A percentile compares a stretch with the other conserved stretches of the same genome.
phyloP scores from a whole-genome alignment of 2,113 vertebrate genomes.

The Bungarus multicinctus region DNA sequence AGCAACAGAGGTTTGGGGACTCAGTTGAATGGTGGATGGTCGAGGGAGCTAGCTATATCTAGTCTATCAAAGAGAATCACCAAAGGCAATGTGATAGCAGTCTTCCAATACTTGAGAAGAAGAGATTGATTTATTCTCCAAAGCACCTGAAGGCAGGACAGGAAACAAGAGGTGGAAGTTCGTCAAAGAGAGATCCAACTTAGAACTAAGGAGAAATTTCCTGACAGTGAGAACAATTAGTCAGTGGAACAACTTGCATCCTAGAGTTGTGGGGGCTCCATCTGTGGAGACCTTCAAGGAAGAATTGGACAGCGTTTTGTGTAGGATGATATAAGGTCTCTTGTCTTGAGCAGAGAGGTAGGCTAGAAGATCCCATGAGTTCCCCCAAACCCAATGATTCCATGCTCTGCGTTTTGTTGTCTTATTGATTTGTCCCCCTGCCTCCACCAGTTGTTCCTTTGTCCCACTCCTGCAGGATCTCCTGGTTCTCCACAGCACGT shows the following conservation, averaged over 20 bases:
- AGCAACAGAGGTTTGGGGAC: neutral
- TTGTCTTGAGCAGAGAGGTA: neutral
- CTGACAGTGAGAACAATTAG: neutral
- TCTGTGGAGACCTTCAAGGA: neutral
- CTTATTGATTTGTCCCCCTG: neutral
- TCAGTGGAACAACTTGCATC: neutral
- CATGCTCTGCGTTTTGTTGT: neutral
- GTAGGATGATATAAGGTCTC: neutral
- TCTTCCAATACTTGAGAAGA: neutral
- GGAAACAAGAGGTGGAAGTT: neutral
- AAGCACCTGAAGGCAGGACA: neutral
- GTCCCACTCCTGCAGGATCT: constrained; percentile 71
- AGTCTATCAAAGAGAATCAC: neutral
- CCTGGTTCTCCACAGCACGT: constrained; percentile 84
- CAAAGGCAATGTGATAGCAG: too few relatives aligned
- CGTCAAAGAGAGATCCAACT: neutral
- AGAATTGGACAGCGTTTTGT: neutral
- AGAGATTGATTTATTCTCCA: neutral
- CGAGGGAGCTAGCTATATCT: neutral
- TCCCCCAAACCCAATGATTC: neutral
- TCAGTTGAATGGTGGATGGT: neutral
- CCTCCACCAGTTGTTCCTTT: neutral
- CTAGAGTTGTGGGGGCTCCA: neutral
- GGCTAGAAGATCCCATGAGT: neutral
- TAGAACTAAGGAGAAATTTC: neutral